Evolutionary conservation across 2,113 vertebrate genomes (phyloP).

Genomic region (Anhinga rufa): DNA sequence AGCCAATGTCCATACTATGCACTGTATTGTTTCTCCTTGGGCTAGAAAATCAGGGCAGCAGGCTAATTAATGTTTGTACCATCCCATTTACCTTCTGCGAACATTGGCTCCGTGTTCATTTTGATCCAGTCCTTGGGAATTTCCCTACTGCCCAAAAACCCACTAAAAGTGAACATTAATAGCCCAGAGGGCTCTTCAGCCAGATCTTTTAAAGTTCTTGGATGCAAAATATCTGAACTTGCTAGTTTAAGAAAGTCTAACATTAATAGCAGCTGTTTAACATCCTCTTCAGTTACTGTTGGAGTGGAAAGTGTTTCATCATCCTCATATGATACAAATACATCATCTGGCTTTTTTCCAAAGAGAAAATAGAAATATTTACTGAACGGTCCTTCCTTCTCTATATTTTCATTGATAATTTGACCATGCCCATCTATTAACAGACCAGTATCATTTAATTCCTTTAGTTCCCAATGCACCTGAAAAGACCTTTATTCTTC

Average conservation of each 20-base stretch:
- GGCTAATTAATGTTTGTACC: neutral
- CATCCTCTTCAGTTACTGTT: constrained; percentile 43
- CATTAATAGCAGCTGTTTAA: constrained; percentile 61
- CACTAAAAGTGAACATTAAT: neutral
- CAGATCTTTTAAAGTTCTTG: constrained; percentile 28
- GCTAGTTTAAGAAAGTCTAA: constrained; percentile 40
- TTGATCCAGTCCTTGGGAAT: neutral
- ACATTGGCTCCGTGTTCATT: neutral
- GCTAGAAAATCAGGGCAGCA: neutral
- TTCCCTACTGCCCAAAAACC: neutral
- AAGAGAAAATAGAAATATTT: constrained; percentile 31
- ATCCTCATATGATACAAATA: constrained; percentile 53
- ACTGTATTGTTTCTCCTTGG: neutral
- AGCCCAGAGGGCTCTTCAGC: constrained; percentile 15
- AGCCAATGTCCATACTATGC: neutral
- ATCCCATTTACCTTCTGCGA: neutral
- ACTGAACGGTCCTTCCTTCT: neutral
- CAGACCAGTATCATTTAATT: neutral
- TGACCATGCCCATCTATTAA: neutral
- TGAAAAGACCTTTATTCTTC: neutral
- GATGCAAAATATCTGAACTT: constrained; percentile 33
- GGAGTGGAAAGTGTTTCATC: constrained; percentile 60
- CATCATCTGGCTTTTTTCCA: constrained; percentile 28
- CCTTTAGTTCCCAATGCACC: neutral
- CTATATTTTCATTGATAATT: constrained; percentile 31